Evolutionary conservation across 1,140 invertebrate species (phyloP).

Genomic region (Phenacoccus solenopsis): DNA sequence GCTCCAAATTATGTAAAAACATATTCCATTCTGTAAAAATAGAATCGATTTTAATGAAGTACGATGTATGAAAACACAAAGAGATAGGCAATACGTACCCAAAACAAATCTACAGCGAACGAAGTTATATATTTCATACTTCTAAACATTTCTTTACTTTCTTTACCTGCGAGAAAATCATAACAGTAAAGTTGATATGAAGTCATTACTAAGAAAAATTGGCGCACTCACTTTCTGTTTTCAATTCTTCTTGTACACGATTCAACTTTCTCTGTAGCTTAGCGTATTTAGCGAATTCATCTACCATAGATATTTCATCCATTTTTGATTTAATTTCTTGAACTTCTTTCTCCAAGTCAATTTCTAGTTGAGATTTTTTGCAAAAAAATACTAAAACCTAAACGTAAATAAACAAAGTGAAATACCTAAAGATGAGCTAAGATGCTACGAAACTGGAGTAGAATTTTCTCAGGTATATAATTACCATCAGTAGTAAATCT

Average conservation of each 20-base stretch:
- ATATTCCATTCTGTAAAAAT: background rate
- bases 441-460: background rate
- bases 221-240: background rate
- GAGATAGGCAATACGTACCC: background rate
- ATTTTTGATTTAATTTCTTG: background rate
- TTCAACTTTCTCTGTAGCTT: constrained; percentile 14
- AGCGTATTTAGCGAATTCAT: constrained; percentile 17
- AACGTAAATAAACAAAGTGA: background rate
- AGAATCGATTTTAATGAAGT: background rate
- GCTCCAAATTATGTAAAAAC: background rate
- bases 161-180: background rate
- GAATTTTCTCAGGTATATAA: background rate
- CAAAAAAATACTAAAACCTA: background rate
- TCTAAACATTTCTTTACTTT: constrained; percentile 2
- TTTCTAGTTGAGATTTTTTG: constrained; percentile 8
- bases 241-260: constrained; percentile 3
- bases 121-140: background rate
- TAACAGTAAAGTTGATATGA: background rate
- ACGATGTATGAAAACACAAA: background rate
- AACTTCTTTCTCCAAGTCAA: background rate
- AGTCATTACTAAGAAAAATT: background rate
- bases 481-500: background rate
- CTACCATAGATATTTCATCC: background rate
- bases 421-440: background rate
- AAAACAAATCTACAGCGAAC: constrained; percentile 6